Base-by-base conservation (phyloP, 2,888 invertebrate species). In the Nemapogon koenigi region DNA sequence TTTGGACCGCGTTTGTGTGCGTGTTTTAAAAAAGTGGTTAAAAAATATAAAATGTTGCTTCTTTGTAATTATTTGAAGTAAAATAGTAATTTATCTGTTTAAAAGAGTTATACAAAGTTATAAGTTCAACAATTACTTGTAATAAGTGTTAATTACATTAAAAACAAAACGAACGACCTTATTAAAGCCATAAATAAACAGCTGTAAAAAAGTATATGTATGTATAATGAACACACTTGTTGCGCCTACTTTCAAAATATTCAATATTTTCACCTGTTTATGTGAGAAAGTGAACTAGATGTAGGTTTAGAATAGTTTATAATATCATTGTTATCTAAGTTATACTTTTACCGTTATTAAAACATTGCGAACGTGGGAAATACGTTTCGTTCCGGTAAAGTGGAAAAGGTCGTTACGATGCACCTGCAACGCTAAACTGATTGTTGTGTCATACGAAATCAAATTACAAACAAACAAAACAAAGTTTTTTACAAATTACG, bases 341-440 rank as follows among this genome's bases (percentile, higher is more conserved):
- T 60, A 59, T 55, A 53, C 51, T 49, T 66, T 61, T 70, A 72
- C 73, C 70, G 72, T 72, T 72, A 69, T 49, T 43, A 50, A 14
- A 50, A 52, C 52, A 50, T 51, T 47, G 49, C 55, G 48, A 55
- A 57, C 62, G 60, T 62, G 66, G 53, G 62, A 69, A 63, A 59
- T 59, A 52, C 55, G 52, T 62, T 62, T 59, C 57, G 51, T 50
- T 58, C 19, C 31, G 28, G 15, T 14, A n/a, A n/a, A 26, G 15
- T 31, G 18, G 28, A 40, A 31, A 22, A 35, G 33, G 14, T 19
- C 35, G 32, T 32, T 70, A 63, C 52, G 58, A 71, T 73, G 75
- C 75, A 76, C 72, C 75, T 73, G 75, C 72, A 62, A 49, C 59
- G 60, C 61, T n/a, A n/a, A n/a, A n/a, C n/a, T n/a, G n/a, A n/a